Evolutionary conservation across 2,888 invertebrate genomes (phyloP).

Genomic region (Crossocerus cetratus): DNA sequence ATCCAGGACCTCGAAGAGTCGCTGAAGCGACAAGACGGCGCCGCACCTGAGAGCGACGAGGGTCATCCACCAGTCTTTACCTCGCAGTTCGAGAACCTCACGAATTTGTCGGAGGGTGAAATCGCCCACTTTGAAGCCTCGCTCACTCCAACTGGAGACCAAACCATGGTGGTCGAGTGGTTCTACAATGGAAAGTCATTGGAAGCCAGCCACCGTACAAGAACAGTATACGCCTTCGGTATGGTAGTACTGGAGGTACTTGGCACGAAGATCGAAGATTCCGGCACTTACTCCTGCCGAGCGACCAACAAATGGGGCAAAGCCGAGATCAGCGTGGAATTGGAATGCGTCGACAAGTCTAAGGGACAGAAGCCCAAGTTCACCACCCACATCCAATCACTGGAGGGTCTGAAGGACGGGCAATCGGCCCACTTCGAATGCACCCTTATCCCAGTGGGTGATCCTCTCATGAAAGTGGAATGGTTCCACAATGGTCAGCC

Average conservation of each 20-base stretch:
- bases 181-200: slow-evolving; percentile 94
- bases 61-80: slow-evolving; percentile 93
- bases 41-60: slow-evolving; percentile 84
- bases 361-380: slow-evolving; percentile 93
- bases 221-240: slow-evolving; percentile 97
- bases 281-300: slow-evolving; percentile 91
- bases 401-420: slow-evolving; percentile 92
- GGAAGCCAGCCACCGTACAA: slow-evolving; percentile 92
- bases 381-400: slow-evolving; percentile 90
- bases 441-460: slow-evolving; percentile 94
- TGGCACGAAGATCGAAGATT: slow-evolving; percentile 95
- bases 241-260: slow-evolving; percentile 97
- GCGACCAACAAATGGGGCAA: slow-evolving; percentile 94
- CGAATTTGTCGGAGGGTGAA: slow-evolving; percentile 94
- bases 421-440: slow-evolving; percentile 97
- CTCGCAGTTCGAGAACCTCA: slow-evolving; percentile 89
- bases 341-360: slow-evolving; percentile 90
- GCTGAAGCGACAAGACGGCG: slow-evolving; percentile 84
- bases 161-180: slow-evolving; percentile 97
- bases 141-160: slow-evolving; percentile 94
- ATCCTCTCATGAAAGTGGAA: slow-evolving; percentile 95
- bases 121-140: slow-evolving; percentile 98
- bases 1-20: slow-evolving; percentile 95
- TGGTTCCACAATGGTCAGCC: slow-evolving; percentile 98
- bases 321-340: slow-evolving; percentile 89